Evolutionary conservation across 2,888 invertebrate genomes (phyloP).

Genomic region (Drosophila mayaguana): DNA sequence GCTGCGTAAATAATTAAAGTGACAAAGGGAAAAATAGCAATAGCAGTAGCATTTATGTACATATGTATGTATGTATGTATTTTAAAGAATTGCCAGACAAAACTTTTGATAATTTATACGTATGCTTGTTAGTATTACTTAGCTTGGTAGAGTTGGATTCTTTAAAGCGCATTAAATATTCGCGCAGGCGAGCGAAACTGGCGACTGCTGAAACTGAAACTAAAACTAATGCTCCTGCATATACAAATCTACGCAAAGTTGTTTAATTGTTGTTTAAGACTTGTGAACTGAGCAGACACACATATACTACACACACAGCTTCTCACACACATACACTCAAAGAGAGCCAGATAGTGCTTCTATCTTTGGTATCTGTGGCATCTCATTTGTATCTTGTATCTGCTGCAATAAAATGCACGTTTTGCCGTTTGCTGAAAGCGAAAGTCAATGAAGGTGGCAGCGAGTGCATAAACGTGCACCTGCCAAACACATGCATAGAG

Average conservation of each 20-base stretch:
- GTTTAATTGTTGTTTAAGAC: slow-evolving; percentile 35
- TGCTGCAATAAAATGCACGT: slow-evolving; percentile 64
- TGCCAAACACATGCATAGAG: slow-evolving; percentile 30
- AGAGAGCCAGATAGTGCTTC: not conserved
- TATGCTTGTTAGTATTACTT: no score
- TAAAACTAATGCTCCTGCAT: slow-evolving; percentile 24
- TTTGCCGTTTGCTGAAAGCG: slow-evolving; percentile 60
- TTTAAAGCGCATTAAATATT: slow-evolving; percentile 7
- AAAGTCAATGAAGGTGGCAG: slow-evolving; percentile 48
- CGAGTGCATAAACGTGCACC: slow-evolving; percentile 54
- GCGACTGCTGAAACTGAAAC: slow-evolving; percentile 18
- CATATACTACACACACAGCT: not conserved
- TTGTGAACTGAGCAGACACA: slow-evolving; percentile 8
- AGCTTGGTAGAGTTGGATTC: no score
- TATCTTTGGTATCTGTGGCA: slow-evolving; percentile 42
- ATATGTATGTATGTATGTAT: no score
- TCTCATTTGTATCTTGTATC: slow-evolving; percentile 50
- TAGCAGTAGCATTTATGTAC: no score
- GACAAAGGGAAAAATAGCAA: no score
- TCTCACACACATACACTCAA: slow-evolving; percentile 4
- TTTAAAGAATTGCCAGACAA: no score
- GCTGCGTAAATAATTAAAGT: no score
- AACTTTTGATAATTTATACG: no score
- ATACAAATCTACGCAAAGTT: slow-evolving; percentile 23
- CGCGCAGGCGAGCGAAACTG: not conserved